Evolutionary conservation across 2,113 vertebrate genomes (phyloP), one percentile per base, ranked within the genome.

Genomic region (Xenopus laevis): DNA sequence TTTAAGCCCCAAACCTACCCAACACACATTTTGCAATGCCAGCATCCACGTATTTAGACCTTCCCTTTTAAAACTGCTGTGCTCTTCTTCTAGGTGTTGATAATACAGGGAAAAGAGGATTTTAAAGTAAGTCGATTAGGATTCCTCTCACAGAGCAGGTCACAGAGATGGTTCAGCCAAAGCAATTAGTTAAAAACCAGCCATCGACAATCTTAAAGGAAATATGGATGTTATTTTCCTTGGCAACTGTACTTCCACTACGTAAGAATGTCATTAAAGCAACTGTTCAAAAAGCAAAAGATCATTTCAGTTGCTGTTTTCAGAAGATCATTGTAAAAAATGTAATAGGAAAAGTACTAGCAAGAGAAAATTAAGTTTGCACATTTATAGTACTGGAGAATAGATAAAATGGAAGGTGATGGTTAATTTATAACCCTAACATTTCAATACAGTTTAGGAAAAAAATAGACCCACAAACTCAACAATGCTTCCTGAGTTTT

Each of bases 191-290:
- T 69, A 4, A 63, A 72, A 74, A 9, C 18, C 11, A 65, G 65
- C 45, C 18, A 66, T 44, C 40, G 23, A 17, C 58, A 59, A 72
- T 17, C 50, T 66, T 59, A 46, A 27, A 16, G 21, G 40, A 57
- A 46, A 46, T 46, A 65, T 46, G 50, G 18, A 21, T 60, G 58
- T 60, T 23, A 60, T 73, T 73, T 65, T 40, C 20, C 50, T 45
- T 65, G 61, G 71, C 33, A 55, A 65, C 71, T 45, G 58, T 65
- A 57, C 45, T 18, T 20, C 62, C 71, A 46, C 64, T 23, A 45
- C 45, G 62, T 65, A 57, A 57, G 50, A 15, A 62, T n/a, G 13
- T 30, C 71, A 73, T 73, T 73, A 65, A 72, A 63, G 45, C 16
- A 23, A 64, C 60, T 55, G 46, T 63, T 21, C 10, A 50, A 66